Conservation (phyloP, 2,797 vertebrate genomes). For the Kryptolebias ocellatus region DNA sequence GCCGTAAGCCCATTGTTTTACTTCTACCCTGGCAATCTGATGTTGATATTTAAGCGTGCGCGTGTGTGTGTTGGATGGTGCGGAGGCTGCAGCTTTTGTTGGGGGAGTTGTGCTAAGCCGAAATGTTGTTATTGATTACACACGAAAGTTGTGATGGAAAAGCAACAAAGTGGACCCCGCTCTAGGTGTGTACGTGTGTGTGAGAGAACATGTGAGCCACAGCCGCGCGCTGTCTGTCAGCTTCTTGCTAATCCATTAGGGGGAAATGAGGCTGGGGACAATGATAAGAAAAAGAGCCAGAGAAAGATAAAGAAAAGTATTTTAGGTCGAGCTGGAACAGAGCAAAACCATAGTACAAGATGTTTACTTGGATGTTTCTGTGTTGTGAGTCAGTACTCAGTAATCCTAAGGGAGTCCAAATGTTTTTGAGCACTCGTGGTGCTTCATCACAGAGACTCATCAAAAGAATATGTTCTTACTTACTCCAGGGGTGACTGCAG, state of each 20-base stretch:
- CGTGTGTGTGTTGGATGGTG: constrained; percentile 20
- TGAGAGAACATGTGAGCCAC: constrained; percentile 26
- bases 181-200: constrained; percentile 26
- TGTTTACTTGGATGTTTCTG: no score
- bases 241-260: constrained; percentile 56
- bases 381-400: background rate
- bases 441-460: background rate
- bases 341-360: no score
- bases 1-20: constrained; percentile 57
- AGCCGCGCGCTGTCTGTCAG: constrained; percentile 60
- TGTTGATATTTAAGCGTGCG: constrained; percentile 20
- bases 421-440: background rate
- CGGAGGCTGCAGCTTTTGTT: constrained; percentile 36
- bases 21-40: constrained; percentile 24
- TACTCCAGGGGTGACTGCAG: background rate
- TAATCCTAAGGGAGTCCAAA: background rate
- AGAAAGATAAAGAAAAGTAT: background rate
- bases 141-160: constrained; percentile 69
- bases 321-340: no score
- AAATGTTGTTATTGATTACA: constrained; percentile 72
- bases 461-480: background rate
- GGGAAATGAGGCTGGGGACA: constrained; percentile 21
- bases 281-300: constrained; percentile 1
- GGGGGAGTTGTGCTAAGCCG: constrained; percentile 54
- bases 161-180: constrained; percentile 49